These are phyloP conservation scores for Melangyna quadrimaculata DNA, from an alignment of 2,888 invertebrate genomes.

Conservation along the genomic window DNA sequence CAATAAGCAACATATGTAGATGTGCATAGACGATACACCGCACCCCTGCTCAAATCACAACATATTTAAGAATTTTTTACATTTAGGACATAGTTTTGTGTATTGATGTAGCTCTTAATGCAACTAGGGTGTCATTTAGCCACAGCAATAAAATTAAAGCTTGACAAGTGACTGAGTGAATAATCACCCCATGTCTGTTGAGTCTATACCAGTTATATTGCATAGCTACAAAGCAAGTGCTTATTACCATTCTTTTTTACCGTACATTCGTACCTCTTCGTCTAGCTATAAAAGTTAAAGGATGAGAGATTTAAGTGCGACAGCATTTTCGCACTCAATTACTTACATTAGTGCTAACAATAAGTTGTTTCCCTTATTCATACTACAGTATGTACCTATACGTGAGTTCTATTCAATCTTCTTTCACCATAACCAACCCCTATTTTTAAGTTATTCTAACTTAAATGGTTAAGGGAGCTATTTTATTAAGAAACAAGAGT, in stretches of 20 bases:
- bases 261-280: constrained; percentile 13
- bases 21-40: constrained; percentile 38
- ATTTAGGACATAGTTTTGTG: constrained; percentile 2
- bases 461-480: constrained; percentile 11
- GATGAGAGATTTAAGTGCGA: constrained; percentile 75
- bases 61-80: constrained; percentile 43
- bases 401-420: background rate
- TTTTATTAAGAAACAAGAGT: background rate
- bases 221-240: constrained; percentile 44
- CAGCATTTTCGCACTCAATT: constrained; percentile 81
- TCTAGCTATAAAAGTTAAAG: constrained; percentile 10
- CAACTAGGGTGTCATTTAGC: constrained; percentile 65
- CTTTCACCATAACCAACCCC: constrained; percentile 27
- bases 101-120: constrained; percentile 17
- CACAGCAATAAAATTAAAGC: constrained; percentile 68
- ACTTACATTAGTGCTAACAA: constrained; percentile 80
- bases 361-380: constrained; percentile 74
- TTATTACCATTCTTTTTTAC: constrained; percentile 60
- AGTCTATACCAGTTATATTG: constrained; percentile 15
- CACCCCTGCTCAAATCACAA: constrained; percentile 42
- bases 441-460: background rate
- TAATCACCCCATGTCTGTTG: constrained; percentile 50
- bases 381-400: background rate
- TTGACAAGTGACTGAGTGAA: constrained; percentile 61
- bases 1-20: constrained; percentile 52